A percentile compares a stretch with the other conserved stretches of the same genome.
Evolutionary conservation across 2,113 vertebrate genomes (phyloP).

Genomic region (Platysternon megacephalum): DNA sequence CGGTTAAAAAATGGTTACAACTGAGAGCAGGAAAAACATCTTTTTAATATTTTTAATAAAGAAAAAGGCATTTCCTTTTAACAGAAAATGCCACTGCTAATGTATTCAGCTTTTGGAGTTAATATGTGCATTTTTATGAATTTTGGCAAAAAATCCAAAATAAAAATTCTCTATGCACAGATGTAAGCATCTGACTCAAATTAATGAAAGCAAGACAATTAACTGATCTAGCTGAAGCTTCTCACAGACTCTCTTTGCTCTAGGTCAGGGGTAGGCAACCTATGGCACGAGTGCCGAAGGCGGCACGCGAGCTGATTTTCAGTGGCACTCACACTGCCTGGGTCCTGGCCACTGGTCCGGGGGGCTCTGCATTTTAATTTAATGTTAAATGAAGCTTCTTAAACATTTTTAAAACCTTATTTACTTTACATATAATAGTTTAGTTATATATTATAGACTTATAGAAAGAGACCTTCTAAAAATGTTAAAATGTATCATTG

Average conservation of each 20-base stretch:
- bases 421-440: too few relatives aligned
- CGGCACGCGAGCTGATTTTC: too few relatives aligned
- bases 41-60: slow-evolving; percentile 6
- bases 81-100: neutral
- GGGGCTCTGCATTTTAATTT: too few relatives aligned
- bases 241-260: neutral
- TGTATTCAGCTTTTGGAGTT: slow-evolving; percentile 52
- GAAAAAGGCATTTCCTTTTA: slow-evolving; percentile 5
- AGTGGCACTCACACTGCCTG: too few relatives aligned
- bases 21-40: slow-evolving; percentile 24
- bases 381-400: too few relatives aligned
- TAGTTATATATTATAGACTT: too few relatives aligned
- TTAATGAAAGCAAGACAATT: neutral
- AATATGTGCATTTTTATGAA: slow-evolving; percentile 10
- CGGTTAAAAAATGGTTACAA: neutral
- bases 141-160: neutral
- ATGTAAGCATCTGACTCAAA: slow-evolving; percentile 9
- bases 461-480: too few relatives aligned
- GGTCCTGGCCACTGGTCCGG: too few relatives aligned
- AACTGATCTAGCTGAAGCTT: neutral
- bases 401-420: too few relatives aligned
- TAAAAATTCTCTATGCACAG: neutral
- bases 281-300: too few relatives aligned
- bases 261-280: too few relatives aligned
- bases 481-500: too few relatives aligned